Conservation (phyloP, 2,888 invertebrate genomes). For the Noctua comes region DNA sequence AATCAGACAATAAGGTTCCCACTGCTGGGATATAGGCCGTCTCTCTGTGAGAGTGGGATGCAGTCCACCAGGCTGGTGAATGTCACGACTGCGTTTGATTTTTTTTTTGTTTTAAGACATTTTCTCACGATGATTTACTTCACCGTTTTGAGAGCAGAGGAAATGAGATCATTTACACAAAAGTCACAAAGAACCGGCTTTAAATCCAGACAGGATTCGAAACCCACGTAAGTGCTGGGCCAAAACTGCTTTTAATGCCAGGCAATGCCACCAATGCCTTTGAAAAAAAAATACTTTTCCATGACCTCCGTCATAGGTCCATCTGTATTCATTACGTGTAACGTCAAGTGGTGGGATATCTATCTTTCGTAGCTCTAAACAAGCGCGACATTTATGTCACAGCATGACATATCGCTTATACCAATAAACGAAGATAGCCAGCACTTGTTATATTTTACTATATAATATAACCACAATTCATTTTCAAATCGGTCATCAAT, state of each 20-base stretch:
- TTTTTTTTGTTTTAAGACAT: neutral
- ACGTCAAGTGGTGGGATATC: neutral
- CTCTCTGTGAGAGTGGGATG: neutral
- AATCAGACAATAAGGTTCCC: neutral
- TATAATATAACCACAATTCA: constrained; percentile 36
- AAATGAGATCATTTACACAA: neutral
- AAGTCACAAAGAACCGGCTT: neutral
- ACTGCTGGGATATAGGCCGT: neutral
- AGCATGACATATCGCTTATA: constrained; percentile 26
- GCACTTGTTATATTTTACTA: constrained; percentile 47
- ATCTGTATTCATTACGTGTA: neutral
- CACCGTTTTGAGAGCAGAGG: neutral
- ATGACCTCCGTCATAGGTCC: neutral
- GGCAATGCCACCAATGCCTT: too few relatives aligned
- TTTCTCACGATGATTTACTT: neutral
- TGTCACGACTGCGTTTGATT: neutral
- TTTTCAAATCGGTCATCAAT: constrained; percentile 61
- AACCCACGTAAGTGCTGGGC: neutral
- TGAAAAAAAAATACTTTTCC: neutral
- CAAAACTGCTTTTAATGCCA: neutral
- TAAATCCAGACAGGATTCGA: neutral
- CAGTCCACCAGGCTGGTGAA: neutral
- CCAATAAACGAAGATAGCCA: constrained; percentile 39
- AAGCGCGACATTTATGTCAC: constrained; percentile 1
- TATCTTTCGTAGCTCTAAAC: neutral